Conservation (phyloP, 2,797 vertebrate species). For the Malurus splendens region DNA sequence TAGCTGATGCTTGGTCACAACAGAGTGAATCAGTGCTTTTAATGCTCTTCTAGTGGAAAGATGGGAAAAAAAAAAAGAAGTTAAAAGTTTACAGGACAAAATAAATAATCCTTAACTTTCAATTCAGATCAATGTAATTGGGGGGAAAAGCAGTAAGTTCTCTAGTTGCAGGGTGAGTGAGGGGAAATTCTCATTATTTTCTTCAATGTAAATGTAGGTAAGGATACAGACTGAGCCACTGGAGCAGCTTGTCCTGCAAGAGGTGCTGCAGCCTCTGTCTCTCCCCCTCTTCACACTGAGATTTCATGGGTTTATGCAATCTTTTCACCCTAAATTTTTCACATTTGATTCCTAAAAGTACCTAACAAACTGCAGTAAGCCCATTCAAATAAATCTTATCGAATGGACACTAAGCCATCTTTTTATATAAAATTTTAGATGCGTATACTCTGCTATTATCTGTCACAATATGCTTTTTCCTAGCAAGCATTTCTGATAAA, state of each 20-base stretch:
- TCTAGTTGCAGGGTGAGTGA: not conserved
- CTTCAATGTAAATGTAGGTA: not conserved
- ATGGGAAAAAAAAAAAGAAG: not conserved
- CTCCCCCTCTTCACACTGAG: not conserved
- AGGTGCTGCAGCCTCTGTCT: not conserved
- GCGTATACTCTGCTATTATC: not conserved
- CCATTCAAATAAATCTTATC: not conserved
- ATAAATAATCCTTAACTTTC: not conserved
- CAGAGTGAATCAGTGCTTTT: not conserved
- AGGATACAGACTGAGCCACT: rapidly evolving
- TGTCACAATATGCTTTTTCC: not conserved
- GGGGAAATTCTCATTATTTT: not conserved
- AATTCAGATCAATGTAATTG: not conserved
- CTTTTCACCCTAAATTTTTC: not conserved
- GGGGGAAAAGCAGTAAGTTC: not conserved
- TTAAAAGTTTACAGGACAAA: not conserved
- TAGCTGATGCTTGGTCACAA: not conserved
- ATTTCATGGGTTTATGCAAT: not conserved
- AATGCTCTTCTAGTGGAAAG: not conserved
- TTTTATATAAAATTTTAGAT: not conserved
- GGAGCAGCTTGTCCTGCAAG: not conserved
- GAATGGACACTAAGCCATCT: not conserved
- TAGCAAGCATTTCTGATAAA: not conserved
- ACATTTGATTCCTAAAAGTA: not conserved
- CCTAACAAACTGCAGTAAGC: not conserved